A percentile compares a stretch with the other conserved stretches of the same genome.
These are phyloP conservation scores for Chirona hameri DNA, from an alignment of 2,888 invertebrate species.

Conservation along the genomic window DNA sequence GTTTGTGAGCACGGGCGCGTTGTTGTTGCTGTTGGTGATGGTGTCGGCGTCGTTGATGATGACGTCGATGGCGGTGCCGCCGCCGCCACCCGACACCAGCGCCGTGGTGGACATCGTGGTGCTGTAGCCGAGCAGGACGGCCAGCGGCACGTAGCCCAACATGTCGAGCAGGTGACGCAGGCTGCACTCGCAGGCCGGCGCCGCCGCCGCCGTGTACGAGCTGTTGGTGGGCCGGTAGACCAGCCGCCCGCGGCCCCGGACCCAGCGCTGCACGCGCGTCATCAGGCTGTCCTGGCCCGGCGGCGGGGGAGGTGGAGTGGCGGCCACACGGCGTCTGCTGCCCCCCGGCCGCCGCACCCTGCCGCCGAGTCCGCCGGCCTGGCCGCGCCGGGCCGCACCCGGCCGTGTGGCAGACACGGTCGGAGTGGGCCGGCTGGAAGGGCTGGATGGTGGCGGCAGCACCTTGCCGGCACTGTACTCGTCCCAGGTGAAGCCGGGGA, in stretches of 20 bases:
- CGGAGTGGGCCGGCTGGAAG: background rate
- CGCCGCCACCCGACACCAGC: background rate
- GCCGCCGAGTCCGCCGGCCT: no score
- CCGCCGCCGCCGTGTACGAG: background rate
- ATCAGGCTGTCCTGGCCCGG: background rate
- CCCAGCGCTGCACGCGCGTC: background rate
- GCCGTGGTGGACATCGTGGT: conserved; percentile 10
- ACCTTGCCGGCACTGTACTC: conserved; percentile 11
- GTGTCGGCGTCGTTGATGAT: conserved; percentile 30
- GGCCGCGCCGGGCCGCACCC: background rate
- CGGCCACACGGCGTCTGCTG: background rate
- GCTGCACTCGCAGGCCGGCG: background rate
- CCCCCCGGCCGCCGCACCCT: no score
- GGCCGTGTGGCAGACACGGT: no score
- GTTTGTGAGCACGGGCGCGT: conserved; percentile 26
- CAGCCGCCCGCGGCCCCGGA: conserved; percentile 2
- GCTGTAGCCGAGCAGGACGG: conserved; percentile 28
- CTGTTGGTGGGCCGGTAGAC: conserved; percentile 1
- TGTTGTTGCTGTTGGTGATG: conserved; percentile 23
- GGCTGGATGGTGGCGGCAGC: background rate
- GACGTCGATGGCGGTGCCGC: conserved; percentile 25
- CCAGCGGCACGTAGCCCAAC: conserved; percentile 26
- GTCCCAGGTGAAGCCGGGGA: conserved; percentile 26
- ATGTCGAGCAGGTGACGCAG: conserved; percentile 25
- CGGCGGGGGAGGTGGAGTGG: background rate